Evolutionary conservation across 2,113 vertebrate species (phyloP), one percentile per base, ranked within the genome.

Genomic region (Sorex araneus): DNA sequence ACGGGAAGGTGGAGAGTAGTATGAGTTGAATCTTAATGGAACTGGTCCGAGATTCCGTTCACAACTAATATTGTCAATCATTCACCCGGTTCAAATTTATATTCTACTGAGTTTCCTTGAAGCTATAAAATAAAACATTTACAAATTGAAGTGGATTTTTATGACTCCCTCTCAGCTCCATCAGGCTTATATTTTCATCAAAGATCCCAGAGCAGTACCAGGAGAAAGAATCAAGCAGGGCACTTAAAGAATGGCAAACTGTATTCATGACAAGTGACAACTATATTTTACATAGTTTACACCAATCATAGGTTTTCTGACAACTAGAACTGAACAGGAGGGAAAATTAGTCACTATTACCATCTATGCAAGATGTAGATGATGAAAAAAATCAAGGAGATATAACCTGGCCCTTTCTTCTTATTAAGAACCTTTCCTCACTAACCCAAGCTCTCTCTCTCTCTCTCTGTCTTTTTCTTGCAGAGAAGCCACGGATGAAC

Each of bases 401-500:
- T 19, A 75, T 27, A 63, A 73, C 21, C 34, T 28, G n/a, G 27
- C 32, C 18, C 23, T 21, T 19, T 16, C 0, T 80, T 47, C 45
- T 83, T 32, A 11, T 84, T 92, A 47, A 96, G 40, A 11, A 16
- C 2, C 23, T 32, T 45, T 15, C 71, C 89, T 28, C 47, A n/a
- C 57, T 60, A 60, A 60, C 21, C 18, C 18, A 19, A 6, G 57
- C 54, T 60, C 8, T 23, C 21, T 60, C 54, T 60, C 8, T 23
- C 21, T 60, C 21, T 60, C 18, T 19, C 57, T 60, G 57, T 8
- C 4, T 60, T 92, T 93, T 70, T 92, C 43, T 98, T 98, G 71
- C 98, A 99, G 99, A 99, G 96, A 99, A 99, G 95, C 98, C 99
- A 11, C 98, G 99, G 93, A 98, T 99, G 98, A 99, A 99, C 98